Evolutionary conservation across 2,113 vertebrate species (phyloP).

Genomic region (Capreolus pygargus): DNA sequence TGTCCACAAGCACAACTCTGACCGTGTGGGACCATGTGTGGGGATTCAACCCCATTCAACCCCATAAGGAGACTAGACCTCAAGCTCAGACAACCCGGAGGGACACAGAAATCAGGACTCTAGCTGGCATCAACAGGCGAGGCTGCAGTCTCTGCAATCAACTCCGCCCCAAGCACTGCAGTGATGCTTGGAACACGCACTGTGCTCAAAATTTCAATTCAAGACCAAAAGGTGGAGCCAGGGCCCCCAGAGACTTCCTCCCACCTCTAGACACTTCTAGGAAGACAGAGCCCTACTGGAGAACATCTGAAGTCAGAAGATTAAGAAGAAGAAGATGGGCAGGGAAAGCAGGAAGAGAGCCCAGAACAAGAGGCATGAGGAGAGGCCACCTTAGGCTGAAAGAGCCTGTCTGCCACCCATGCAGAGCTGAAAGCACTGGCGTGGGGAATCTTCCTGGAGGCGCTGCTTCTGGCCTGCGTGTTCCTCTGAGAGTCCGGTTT

Average conservation of each 20-base stretch:
- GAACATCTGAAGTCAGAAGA: background rate
- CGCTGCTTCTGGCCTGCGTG: background rate
- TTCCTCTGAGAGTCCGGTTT: background rate
- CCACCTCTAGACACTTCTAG: background rate
- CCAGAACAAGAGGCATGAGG: background rate
- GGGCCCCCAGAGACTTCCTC: background rate
- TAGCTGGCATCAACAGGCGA: background rate
- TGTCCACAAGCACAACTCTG: background rate
- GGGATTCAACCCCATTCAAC: background rate
- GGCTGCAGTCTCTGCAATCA: background rate
- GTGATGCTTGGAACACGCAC: too few relatives aligned
- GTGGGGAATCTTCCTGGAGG: background rate
- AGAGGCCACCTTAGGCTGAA: background rate
- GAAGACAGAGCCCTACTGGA: background rate
- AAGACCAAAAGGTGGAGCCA: background rate
- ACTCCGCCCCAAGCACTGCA: background rate
- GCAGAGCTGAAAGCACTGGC: background rate
- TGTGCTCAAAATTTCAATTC: background rate
- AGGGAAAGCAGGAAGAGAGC: background rate
- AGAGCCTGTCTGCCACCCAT: background rate
- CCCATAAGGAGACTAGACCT: background rate
- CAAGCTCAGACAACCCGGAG: background rate
- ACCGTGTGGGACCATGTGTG: background rate
- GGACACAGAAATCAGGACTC: background rate
- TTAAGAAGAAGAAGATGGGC: background rate